Evolutionary conservation across 2,797 vertebrate species (phyloP).

Genomic region (Bucorvus abyssinicus): DNA sequence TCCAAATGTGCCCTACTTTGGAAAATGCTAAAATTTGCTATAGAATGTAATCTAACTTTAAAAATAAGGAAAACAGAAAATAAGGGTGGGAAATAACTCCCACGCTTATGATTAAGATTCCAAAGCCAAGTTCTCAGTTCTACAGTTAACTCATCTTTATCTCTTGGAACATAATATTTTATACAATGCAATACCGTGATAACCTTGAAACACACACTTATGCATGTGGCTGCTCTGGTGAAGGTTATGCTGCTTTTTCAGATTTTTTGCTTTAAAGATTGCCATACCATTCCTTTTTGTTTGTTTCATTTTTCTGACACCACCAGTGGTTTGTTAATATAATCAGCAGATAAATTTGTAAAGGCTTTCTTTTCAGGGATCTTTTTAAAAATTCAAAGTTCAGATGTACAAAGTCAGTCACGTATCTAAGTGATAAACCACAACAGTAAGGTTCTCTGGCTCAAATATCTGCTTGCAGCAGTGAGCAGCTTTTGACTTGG

Average conservation of each 20-base stretch:
- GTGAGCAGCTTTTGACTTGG: constrained; percentile 38
- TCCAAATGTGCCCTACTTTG: background rate
- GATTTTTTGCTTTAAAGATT: background rate
- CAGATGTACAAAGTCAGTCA: constrained; percentile 36
- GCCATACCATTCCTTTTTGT: background rate
- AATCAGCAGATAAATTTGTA: background rate
- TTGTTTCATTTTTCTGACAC: background rate
- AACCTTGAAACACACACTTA: background rate
- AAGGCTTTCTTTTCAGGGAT: background rate
- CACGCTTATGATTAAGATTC: background rate
- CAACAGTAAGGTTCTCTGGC: background rate
- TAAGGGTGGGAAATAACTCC: background rate
- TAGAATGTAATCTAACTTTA: background rate
- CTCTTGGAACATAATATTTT: background rate
- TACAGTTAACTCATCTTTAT: background rate
- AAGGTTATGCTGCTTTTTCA: background rate
- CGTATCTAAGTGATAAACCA: background rate
- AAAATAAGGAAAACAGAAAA: background rate
- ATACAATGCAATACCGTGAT: background rate
- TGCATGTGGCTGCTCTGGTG: background rate
- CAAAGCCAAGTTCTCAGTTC: background rate
- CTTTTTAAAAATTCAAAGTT: constrained; percentile 34
- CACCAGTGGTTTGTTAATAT: background rate
- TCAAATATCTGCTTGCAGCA: constrained; percentile 33
- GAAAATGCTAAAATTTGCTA: background rate